phyloP scores from a whole-genome alignment of 2,888 invertebrate genomes.

The Horisme vitalbata region DNA sequence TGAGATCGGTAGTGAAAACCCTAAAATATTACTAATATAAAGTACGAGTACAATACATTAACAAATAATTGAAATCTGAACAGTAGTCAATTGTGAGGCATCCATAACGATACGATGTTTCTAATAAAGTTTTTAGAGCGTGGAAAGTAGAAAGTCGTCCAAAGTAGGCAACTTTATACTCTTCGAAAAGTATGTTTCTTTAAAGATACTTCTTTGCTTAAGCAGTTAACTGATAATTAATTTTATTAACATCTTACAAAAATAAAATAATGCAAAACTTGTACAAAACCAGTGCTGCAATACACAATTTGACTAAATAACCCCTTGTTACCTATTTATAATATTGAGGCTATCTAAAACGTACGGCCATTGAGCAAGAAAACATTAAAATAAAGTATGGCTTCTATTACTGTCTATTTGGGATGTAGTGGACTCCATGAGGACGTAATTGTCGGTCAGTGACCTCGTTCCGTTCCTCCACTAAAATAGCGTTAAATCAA shows the following conservation, averaged over 20 bases:
- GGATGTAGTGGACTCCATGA: conserved; percentile 57
- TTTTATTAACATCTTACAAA: too few relatives aligned
- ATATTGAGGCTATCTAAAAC: background rate
- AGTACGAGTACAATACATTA: conserved; percentile 5
- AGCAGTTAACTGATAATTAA: too few relatives aligned
- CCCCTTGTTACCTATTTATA: too few relatives aligned
- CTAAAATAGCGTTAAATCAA: conserved; percentile 81
- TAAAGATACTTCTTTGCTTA: too few relatives aligned
- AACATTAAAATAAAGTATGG: conserved; percentile 36
- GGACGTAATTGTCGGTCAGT: conserved; percentile 80
- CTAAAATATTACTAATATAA: background rate
- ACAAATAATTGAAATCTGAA: conserved; percentile 41
- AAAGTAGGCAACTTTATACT: conserved; percentile 73
- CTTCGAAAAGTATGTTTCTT: conserved; percentile 61
- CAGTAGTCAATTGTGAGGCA: conserved; percentile 59
- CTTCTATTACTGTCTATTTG: conserved; percentile 40
- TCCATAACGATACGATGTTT: conserved; percentile 72
- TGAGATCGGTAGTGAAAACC: conserved; percentile 1
- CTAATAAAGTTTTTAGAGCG: conserved; percentile 80
- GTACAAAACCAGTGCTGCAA: too few relatives aligned
- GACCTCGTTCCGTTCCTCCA: conserved; percentile 78
- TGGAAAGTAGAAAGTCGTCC: conserved; percentile 81
- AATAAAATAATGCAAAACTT: too few relatives aligned
- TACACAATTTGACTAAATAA: too few relatives aligned
- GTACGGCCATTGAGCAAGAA: conserved; percentile 28